Evolutionary conservation across 2,797 vertebrate species (phyloP).

Genomic region (Zenarchopterus dispar): DNA sequence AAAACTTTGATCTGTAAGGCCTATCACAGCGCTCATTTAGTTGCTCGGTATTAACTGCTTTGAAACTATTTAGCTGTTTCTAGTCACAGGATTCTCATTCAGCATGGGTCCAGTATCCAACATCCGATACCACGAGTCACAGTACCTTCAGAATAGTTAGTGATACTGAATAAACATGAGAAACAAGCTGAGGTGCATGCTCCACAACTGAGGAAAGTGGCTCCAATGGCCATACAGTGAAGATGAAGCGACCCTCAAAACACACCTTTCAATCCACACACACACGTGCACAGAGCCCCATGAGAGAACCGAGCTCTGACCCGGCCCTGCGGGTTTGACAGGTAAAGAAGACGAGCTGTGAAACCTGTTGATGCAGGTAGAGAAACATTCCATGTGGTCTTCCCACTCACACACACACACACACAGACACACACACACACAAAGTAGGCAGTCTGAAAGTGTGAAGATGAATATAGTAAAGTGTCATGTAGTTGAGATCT

Average conservation of each 20-base stretch:
- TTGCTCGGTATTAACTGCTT: no score
- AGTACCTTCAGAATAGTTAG: neutral
- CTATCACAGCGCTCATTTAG: no score
- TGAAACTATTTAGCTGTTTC: no score
- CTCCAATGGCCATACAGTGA: slow-evolving; percentile 36
- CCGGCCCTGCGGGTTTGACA: slow-evolving; percentile 72
- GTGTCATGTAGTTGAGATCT: slow-evolving; percentile 17
- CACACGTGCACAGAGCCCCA: neutral
- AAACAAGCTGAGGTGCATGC: slow-evolving; percentile 18
- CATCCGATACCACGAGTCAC: neutral
- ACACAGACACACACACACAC: slow-evolving; percentile 25
- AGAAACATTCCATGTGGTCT: slow-evolving; percentile 65
- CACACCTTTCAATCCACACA: neutral
- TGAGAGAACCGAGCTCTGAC: slow-evolving; percentile 43
- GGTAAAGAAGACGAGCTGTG: slow-evolving; percentile 61
- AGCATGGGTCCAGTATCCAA: no score
- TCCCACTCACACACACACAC: slow-evolving; percentile 8
- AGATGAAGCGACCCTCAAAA: slow-evolving; percentile 23
- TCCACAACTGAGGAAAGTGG: slow-evolving; percentile 12
- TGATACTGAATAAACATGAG: slow-evolving; percentile 5
- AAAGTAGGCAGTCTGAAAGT: no score
- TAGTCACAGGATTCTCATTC: no score
- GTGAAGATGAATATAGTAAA: neutral
- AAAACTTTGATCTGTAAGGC: no score
- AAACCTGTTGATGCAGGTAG: slow-evolving; percentile 77